Conservation (phyloP, 2,113 vertebrate species). For the Microtus richardsoni region DNA sequence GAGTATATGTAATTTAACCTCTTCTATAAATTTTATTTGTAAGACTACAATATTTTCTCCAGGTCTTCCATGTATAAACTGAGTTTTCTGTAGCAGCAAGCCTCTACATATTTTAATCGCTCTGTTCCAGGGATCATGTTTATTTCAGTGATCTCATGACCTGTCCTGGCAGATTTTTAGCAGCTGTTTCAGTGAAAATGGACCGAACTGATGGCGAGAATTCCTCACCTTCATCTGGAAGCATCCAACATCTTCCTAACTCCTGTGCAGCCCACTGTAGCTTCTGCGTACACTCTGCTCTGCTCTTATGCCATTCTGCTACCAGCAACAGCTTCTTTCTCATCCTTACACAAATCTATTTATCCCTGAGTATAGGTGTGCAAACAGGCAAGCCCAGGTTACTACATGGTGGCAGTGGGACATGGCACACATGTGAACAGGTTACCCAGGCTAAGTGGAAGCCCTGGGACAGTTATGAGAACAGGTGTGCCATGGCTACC, state of each 20-base stretch:
- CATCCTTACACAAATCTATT: not conserved
- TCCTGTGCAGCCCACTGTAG: not conserved
- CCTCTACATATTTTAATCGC: not conserved
- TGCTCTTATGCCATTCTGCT: not conserved
- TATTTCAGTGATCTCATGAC: not conserved
- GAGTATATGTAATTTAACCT: not conserved
- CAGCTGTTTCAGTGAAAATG: not conserved
- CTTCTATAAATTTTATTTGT: conserved; percentile 18
- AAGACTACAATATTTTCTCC: conserved; percentile 9
- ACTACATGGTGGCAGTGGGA: not conserved
- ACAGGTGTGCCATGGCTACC: not conserved
- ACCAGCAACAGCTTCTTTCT: not conserved
- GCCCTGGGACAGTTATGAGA: too few species aligned
- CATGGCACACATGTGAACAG: not conserved
- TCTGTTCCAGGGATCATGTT: conserved; percentile 3
- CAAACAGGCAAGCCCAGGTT: not conserved
- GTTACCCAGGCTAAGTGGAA: not conserved
- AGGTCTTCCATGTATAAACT: not conserved
- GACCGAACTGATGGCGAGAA: not conserved
- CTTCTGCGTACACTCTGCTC: not conserved
- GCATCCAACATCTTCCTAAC: not conserved
- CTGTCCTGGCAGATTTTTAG: not conserved
- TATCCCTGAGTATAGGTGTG: not conserved
- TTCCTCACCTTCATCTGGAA: not conserved
- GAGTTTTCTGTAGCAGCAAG: not conserved